Percentiles rank a stretch among this genome's conserved stretches.
These are phyloP conservation scores for Xestia rhomboidea DNA, from an alignment of 2,888 invertebrate species.

Conservation along the genomic window DNA sequence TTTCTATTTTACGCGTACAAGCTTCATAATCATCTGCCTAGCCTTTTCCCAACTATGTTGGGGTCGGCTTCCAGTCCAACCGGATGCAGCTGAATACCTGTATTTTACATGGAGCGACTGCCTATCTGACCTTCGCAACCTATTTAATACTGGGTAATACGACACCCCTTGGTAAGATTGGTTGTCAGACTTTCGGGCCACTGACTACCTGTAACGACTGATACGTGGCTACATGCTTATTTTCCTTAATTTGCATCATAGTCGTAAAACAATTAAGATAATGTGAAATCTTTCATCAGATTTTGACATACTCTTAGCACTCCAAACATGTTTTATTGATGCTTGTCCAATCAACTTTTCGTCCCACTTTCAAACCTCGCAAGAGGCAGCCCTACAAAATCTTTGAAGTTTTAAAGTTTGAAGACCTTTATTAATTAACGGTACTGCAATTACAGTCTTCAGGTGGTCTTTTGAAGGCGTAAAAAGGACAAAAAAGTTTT, in stretches of 20 bases:
- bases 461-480: slow-evolving; percentile 71
- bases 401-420: slow-evolving; percentile 67
- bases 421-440: slow-evolving; percentile 85
- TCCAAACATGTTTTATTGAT: neutral
- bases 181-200: too few species aligned
- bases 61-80: too few species aligned
- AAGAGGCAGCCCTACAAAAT: slow-evolving; percentile 54
- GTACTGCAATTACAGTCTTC: slow-evolving; percentile 80
- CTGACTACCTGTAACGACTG: too few species aligned
- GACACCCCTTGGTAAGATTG: too few species aligned
- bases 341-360: neutral
- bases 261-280: neutral
- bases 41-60: too few species aligned
- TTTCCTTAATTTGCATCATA: neutral
- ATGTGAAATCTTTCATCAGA: neutral
- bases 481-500: slow-evolving; percentile 59
- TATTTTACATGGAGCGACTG: too few species aligned
- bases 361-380: neutral
- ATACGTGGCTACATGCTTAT: neutral
- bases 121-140: too few species aligned
- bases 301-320: neutral
- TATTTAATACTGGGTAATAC: too few species aligned
- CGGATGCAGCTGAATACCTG: too few species aligned
- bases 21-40: too few species aligned
- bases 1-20: too few species aligned